Evolutionary conservation across 2,113 vertebrate species (phyloP).

Genomic region (Xenopus tropicalis): DNA sequence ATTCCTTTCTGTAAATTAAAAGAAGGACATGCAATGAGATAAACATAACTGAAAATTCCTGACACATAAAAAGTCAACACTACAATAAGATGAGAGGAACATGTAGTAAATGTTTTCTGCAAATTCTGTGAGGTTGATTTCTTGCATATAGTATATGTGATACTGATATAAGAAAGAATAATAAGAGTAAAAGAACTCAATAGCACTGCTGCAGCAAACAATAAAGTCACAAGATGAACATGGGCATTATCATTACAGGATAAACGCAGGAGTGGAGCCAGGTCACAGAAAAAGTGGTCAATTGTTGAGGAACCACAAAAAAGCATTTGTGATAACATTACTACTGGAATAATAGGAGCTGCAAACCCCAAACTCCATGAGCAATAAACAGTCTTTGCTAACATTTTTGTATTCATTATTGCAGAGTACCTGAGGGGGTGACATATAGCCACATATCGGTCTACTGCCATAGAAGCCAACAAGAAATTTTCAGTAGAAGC

Average conservation of each 20-base stretch:
- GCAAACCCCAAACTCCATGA: constrained; percentile 19
- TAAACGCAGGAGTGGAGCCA: constrained; percentile 25
- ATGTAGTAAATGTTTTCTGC: constrained; percentile 51
- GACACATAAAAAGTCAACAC: constrained; percentile 48
- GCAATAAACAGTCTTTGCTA: not conserved
- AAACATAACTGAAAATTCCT: constrained; percentile 46
- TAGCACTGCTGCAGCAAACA: constrained; percentile 35
- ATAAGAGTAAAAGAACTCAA: constrained; percentile 46
- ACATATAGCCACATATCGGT: constrained; percentile 1
- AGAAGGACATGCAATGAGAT: too few species aligned
- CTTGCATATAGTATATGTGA: constrained; percentile 43
- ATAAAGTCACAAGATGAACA: constrained; percentile 17
- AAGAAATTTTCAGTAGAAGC: constrained; percentile 17
- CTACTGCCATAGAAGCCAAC: constrained; percentile 25
- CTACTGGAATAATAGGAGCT: not conserved
- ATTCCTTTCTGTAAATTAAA: too few species aligned
- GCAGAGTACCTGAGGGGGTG: constrained; percentile 2
- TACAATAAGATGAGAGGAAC: constrained; percentile 49
- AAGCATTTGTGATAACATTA: not conserved
- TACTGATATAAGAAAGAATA: constrained; percentile 45
- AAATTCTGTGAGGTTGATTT: constrained; percentile 39
- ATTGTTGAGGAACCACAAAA: constrained; percentile 31
- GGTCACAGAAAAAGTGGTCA: constrained; percentile 37
- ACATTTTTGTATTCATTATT: constrained; percentile 8
- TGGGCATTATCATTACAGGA: constrained; percentile 13